Evolutionary conservation across 2,113 vertebrate genomes (phyloP), one percentile per base, ranked within the genome.

Genomic region (Ochotona curzoniae): DNA sequence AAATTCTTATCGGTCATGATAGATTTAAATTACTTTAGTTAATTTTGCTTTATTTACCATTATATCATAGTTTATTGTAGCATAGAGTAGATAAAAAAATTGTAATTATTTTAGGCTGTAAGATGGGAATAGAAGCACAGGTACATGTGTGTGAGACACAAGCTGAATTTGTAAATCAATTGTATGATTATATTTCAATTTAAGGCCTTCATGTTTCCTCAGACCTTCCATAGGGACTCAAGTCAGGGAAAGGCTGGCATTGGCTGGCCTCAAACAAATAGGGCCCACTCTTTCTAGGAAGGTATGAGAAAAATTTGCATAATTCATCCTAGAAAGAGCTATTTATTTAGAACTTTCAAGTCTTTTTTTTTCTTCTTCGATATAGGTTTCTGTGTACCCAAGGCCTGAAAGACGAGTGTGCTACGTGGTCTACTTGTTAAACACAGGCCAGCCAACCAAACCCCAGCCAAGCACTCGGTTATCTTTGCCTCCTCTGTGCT

Each of bases 31-130:
- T 57, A 91, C 30, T 6, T 8, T 18, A 3, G 38, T 87, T 35
- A 28, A 7, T 2, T 67, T 91, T 67, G 84, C 18, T 30, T 1
- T 28, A 64, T 78, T 87, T 87, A 79, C 17, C 10, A 63, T 47
- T 57, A 4, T 32, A 66, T 49, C 79, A 20, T 1, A 38, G 15
- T 80, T 38, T 60, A 70, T 81, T 87, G 8, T 2, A 78, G 5
- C 80, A 1, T 10, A 91, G 70, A 88, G 2, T 81, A 83, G n/a
- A 21, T 78, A 79, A 25, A 78, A 88, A 49, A 70, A 93, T 67
- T 92, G 38, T 44, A 3, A 47, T 32, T 94, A 5, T 83, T 93
- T 78, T 70, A 30, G 89, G 57, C 87, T 74, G 25, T 78, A 91
- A 88, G 75, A 64, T 82, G 9, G 76, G 90, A 90, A 85, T 63